Percentiles rank a stretch among this genome's conserved stretches.
phyloP scores from a whole-genome alignment of 64 coral and sea anemone genomes.

The Montipora foliosa region DNA sequence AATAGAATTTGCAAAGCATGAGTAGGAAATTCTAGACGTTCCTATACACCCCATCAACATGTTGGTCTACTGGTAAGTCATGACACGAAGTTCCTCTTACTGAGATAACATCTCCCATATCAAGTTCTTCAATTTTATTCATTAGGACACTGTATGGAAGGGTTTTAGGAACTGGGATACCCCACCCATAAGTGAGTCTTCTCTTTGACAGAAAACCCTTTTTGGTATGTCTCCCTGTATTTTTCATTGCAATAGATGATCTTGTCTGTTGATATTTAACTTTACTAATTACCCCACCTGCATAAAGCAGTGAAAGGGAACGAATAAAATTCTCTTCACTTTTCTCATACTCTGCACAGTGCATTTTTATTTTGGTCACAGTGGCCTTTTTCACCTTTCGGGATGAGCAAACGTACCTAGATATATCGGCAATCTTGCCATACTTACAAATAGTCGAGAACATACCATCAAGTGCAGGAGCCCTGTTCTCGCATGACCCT shows the following conservation, averaged over 20 bases:
- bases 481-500: no score
- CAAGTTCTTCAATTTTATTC: constrained; percentile 47
- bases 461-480: no score
- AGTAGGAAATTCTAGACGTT: background rate
- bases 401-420: no score
- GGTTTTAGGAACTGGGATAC: constrained; percentile 52
- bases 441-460: no score
- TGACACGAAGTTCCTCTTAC: constrained; percentile 42
- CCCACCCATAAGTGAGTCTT: constrained; percentile 50
- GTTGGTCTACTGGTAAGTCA: constrained; percentile 22
- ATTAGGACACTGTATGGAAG: constrained; percentile 35
- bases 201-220: constrained; percentile 59
- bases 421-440: no score
- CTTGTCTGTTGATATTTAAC: constrained; percentile 49
- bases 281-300: constrained; percentile 67
- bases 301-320: constrained; percentile 67
- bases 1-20: constrained; percentile 49
- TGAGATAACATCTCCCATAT: constrained; percentile 47
- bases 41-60: constrained; percentile 49
- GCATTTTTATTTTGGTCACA: background rate
- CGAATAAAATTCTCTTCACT: constrained; percentile 70
- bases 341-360: constrained; percentile 59
- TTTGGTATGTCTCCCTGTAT: constrained; percentile 44
- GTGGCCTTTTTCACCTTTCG: constrained; percentile 32
- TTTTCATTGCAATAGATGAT: constrained; percentile 37